A percentile compares a stretch with the other conserved stretches of the same genome.
Conservation (phyloP, 2,888 invertebrate species). For the Nephrotoma guestfalica region DNA sequence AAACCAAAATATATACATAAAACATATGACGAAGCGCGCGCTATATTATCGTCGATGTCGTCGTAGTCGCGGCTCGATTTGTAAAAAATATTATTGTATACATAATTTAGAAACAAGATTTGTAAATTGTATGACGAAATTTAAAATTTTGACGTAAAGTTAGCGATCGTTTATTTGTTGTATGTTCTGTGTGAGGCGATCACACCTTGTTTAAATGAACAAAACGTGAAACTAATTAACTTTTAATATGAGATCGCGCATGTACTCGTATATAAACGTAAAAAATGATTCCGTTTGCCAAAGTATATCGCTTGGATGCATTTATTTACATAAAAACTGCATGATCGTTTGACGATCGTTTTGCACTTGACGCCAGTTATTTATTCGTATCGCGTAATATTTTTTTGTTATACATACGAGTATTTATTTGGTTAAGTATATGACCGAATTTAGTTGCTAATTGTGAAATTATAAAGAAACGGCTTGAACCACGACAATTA, state of each 20-base stretch:
- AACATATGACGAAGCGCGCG: not conserved
- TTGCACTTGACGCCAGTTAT: not conserved
- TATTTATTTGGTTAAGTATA: not conserved
- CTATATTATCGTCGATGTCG: not conserved
- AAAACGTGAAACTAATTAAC: no score
- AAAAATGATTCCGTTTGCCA: not conserved
- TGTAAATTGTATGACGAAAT: not conserved
- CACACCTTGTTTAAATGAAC: not conserved
- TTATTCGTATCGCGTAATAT: not conserved
- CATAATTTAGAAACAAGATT: not conserved
- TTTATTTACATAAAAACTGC: not conserved
- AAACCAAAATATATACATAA: not conserved
- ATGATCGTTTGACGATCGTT: not conserved
- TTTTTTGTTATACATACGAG: not conserved
- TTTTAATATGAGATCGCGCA: not conserved
- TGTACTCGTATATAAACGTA: not conserved
- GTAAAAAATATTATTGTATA: no score
- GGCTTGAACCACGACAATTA: no score
- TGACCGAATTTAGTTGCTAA: no score
- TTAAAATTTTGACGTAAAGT: not conserved
- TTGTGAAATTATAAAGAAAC: no score
- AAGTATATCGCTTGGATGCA: not conserved
- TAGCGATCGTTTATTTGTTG: not conserved
- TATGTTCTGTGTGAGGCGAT: not conserved
- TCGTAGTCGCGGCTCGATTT: not conserved